phyloP scores from a whole-genome alignment of 2,797 vertebrate genomes.

The Leptatherina wallacei region DNA sequence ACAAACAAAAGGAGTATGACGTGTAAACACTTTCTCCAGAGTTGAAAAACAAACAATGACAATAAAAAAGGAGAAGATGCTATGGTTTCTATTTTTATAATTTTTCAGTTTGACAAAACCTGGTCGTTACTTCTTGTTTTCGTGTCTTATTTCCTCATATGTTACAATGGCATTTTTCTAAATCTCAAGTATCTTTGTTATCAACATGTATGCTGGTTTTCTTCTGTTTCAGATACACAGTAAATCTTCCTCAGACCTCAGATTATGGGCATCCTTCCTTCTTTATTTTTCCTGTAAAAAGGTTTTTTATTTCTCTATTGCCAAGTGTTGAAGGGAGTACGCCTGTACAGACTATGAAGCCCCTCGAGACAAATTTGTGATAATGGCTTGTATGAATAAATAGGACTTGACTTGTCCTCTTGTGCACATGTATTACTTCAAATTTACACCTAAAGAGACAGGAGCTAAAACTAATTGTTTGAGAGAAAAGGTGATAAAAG shows the following conservation, averaged over 20 bases:
- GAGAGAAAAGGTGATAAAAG: not conserved
- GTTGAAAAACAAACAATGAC: not conserved
- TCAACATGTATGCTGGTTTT: too few relatives aligned
- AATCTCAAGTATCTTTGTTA: not conserved
- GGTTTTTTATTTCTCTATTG: too few relatives aligned
- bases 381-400: not conserved
- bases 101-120: not conserved
- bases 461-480: not conserved
- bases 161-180: not conserved
- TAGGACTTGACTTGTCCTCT: not conserved
- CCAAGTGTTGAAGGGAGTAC: not conserved
- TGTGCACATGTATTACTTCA: not conserved
- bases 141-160: not conserved
- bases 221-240: too few relatives aligned
- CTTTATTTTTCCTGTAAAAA: not conserved
- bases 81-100: not conserved
- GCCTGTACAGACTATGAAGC: not conserved
- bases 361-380: slow-evolving; percentile 2
- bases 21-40: slow-evolving; percentile 1
- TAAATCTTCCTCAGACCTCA: too few relatives aligned
- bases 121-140: not conserved
- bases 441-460: not conserved
- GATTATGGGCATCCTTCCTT: not conserved
- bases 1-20: not conserved
- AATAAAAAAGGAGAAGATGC: not conserved